Evolutionary conservation across 1,140 invertebrate species (phyloP), one percentile per base, ranked within the genome.

Genomic region (Pseudoatta argentina): DNA sequence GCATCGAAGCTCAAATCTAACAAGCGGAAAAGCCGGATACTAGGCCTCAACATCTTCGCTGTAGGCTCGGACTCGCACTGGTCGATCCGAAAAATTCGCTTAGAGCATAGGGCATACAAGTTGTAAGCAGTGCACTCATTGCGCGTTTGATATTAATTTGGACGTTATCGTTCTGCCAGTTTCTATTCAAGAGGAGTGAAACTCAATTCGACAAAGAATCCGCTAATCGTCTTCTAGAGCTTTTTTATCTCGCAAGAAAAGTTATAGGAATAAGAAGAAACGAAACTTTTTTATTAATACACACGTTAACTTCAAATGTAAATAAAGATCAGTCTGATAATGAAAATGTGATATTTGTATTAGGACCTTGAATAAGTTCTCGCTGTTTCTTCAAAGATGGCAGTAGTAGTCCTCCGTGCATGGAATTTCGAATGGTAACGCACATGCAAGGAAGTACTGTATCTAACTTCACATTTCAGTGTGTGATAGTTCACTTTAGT

Each of bases 1-100:
- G 89, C 89, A 71, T 90, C 44, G 44, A 91, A 91, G 90, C 90
- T 91, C 82, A 89, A 87, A 79, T 91, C 91, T 91, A 91, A 78
- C 63, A 91, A 91, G 90, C 90, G 81, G 87, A 83, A 85, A 91
- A 91, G 90, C 90, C 78, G 89, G 78, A 88, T 86, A 82, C 61
- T 86, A 78, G 59, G 57, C 39, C 78, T 79, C 21, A 57, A 85
- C 27, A 44, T 79, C 59, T 61, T 77, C 24, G 72, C 57, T 51
- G 69, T 55, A 67, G 53, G 30, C 57, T 66, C 27, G 27, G 16
- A 53, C 16, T 75, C 55, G 48, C 57, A 51, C 44, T 79, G 30
- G 21, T 48, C 30, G 14, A 71, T 57, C 53, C 21, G 44, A 63
- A 53, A 83, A 44, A 44, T 61, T 24, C 57, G 51, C 39, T 73